These are phyloP conservation scores for Lutra lutra DNA, from an alignment of 2,797 vertebrate species.

Conservation along the genomic window DNA sequence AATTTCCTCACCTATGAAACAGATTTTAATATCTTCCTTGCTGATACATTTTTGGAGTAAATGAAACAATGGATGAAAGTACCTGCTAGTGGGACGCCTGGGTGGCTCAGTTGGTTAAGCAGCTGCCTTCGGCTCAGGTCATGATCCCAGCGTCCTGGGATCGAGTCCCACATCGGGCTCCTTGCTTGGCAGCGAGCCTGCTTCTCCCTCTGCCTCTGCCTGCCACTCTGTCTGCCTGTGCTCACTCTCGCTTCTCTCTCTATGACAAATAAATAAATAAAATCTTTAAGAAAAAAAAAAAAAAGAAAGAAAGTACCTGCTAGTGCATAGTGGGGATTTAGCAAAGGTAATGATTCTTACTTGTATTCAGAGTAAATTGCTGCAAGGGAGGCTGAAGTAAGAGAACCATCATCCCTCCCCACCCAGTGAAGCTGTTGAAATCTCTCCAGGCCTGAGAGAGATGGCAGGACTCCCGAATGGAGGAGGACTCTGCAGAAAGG, in stretches of 20 bases:
- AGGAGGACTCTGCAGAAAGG: not conserved
- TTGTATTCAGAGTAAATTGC: slow-evolving; percentile 10
- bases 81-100: not conserved
- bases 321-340: not conserved
- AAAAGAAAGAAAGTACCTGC: not conserved
- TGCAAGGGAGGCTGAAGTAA: not conserved
- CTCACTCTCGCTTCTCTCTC: no score
- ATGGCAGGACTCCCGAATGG: not conserved
- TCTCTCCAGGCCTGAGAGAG: not conserved
- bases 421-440: not conserved
- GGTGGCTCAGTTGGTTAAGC: no score
- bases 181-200: no score
- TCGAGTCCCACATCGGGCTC: no score
- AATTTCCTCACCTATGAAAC: not conserved
- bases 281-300: no score
- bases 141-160: no score
- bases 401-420: not conserved
- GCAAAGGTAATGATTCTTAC: not conserved
- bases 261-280: no score
- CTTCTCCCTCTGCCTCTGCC: no score
- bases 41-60: slow-evolving; percentile 15
- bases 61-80: slow-evolving; percentile 18
- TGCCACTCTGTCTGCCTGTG: no score
- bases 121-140: no score
- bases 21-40: not conserved